Evolutionary conservation across 2,797 vertebrate genomes (phyloP).

Genomic region (Acanthurus leucopareius): DNA sequence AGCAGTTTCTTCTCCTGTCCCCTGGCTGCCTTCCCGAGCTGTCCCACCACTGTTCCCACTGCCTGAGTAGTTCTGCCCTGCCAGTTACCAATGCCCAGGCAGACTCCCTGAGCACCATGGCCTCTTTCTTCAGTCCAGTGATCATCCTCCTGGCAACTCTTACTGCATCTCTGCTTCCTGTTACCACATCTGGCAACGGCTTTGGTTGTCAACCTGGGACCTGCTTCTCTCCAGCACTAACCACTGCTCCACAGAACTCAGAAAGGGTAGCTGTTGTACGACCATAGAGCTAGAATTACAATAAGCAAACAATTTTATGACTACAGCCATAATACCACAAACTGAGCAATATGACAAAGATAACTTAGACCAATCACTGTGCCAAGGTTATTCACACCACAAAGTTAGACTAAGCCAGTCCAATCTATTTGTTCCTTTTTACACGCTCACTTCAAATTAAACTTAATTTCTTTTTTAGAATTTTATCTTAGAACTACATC

Average conservation of each 20-base stretch:
- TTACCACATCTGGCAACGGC: slow-evolving; percentile 55
- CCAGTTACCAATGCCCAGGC: slow-evolving; percentile 55
- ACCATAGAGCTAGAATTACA: slow-evolving; percentile 13
- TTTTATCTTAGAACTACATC: not conserved
- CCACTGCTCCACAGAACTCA: slow-evolving; percentile 23
- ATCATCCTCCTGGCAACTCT: slow-evolving; percentile 65
- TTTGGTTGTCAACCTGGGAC: slow-evolving; percentile 41
- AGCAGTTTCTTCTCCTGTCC: slow-evolving; percentile 43
- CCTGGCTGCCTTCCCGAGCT: slow-evolving; percentile 52
- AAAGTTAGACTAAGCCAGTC: not conserved
- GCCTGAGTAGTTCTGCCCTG: slow-evolving; percentile 48
- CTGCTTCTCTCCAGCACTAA: slow-evolving; percentile 24
- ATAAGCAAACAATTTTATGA: slow-evolving; percentile 2
- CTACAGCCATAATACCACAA: slow-evolving; percentile 10
- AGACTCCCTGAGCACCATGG: slow-evolving; percentile 45
- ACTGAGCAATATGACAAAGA: slow-evolving; percentile 16
- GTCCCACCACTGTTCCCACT: slow-evolving; percentile 42
- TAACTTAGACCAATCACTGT: slow-evolving; percentile 8
- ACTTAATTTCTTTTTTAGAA: too few species aligned
- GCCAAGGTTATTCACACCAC: not conserved
- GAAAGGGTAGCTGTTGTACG: slow-evolving; percentile 1
- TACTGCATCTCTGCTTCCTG: slow-evolving; percentile 25
- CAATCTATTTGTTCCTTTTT: not conserved
- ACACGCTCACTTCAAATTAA: not conserved
- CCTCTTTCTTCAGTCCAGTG: slow-evolving; percentile 56